A percentile compares a stretch with the other conserved stretches of the same genome.
Evolutionary conservation across 1,140 invertebrate genomes (phyloP).

Genomic region (Thaumetopoea pityocampa): DNA sequence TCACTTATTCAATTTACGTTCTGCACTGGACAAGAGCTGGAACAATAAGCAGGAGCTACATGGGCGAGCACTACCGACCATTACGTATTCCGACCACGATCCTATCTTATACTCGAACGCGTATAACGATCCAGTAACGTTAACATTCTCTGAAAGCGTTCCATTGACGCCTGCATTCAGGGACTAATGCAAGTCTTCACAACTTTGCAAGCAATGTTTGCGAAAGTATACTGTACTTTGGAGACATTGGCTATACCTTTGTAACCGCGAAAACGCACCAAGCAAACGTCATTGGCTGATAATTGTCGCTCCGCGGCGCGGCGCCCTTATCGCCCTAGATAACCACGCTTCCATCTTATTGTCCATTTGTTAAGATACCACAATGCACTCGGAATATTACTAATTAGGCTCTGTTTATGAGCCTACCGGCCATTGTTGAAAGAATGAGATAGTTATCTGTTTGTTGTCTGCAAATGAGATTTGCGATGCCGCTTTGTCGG

Average conservation of each 20-base stretch:
- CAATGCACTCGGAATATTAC: conserved; percentile 72
- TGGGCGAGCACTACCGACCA: conserved; percentile 62
- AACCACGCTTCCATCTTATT: conserved; percentile 65
- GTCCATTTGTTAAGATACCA: conserved; percentile 59
- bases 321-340: conserved; percentile 70
- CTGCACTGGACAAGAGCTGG: conserved; percentile 37
- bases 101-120: conserved; percentile 24
- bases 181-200: not conserved
- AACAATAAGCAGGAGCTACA: conserved; percentile 63
- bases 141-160: not conserved
- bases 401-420: conserved; percentile 73
- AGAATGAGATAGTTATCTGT: conserved; percentile 71
- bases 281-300: conserved; percentile 53
- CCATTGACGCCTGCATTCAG: conserved; percentile 1
- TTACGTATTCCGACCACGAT: conserved; percentile 66
- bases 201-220: conserved; percentile 14
- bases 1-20: conserved; percentile 54
- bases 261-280: conserved; percentile 26
- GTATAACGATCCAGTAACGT: conserved; percentile 11
- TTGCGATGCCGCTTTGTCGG: conserved; percentile 70
- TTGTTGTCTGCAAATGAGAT: conserved; percentile 68
- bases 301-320: conserved; percentile 56
- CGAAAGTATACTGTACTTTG: not conserved
- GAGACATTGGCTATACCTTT: not conserved
- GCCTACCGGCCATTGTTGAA: conserved; percentile 63